Base-by-base conservation (phyloP, 2,113 vertebrate genomes). In the Carassius carassius region DNA sequence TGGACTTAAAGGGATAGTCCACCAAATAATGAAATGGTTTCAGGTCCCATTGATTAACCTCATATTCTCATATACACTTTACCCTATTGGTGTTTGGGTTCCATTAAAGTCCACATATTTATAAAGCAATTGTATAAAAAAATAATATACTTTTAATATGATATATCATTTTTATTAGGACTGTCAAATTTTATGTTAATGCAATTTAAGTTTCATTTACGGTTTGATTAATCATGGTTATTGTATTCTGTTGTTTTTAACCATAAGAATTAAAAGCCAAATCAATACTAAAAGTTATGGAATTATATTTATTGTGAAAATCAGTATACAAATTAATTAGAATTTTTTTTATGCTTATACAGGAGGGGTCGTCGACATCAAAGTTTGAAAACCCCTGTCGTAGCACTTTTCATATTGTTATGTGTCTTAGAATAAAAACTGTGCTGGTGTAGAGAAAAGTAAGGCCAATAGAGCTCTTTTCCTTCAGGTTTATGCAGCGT, bases 401-500 rank as follows among this genome's bases (percentile, higher is more conserved):
- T 49, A 49, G 72, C 72, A 74, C 41, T 74, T 74, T 25, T 74
- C 4, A 25, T 74, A 3, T 47, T 74, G 41, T 49, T 49, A 13
- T 74, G 12, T 74, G n/a, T 44, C 69, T 37, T 37, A 25, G 37
- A 85, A 65, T 72, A 49, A 75, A 69, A 86, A 54, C 49, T 25
- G 70, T 44, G 77, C 75, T 70, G 74, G 51, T 41, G 32, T 25
- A 8, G 76, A 35, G 47, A 76, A 84, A 25, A 60, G 60, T 17
- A 16, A 23, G 65, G 74, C 87, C 63, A 41, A 65, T 49, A 49
- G 23, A 62, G 83, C 74, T 37, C 67, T 69, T 70, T 82, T 47
- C 73, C 72, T 35, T 60, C 16, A 37, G 74, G 54, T 85, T 85
- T 89, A 49, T 87, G 88, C 81, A 81, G 84, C 65, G 73, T 89